phyloP scores from a whole-genome alignment of 2,113 vertebrate genomes.

The Bufo gargarizans region DNA sequence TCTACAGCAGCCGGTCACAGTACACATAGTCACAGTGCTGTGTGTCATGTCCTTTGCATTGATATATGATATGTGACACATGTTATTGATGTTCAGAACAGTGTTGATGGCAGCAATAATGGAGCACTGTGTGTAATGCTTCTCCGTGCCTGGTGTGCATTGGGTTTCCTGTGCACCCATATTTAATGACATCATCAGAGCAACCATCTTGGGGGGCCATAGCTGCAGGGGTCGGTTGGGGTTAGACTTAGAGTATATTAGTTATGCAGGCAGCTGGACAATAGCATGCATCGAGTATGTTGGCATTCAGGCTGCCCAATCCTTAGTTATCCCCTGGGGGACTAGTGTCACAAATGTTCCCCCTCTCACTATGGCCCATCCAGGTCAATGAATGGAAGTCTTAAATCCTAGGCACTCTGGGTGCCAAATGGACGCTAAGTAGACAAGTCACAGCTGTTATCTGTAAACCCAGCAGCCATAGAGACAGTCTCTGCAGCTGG shows the following conservation, averaged over 20 bases:
- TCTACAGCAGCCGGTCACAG: neutral
- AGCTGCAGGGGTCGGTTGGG: neutral
- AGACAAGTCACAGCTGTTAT: constrained; percentile 17
- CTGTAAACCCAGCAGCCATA: neutral
- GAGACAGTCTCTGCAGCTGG: neutral
- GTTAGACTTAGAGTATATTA: too few species aligned
- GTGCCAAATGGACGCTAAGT: constrained; percentile 6
- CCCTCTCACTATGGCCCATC: neutral
- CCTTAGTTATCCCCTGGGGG: neutral
- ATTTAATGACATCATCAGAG: constrained; percentile 2
- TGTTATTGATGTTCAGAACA: constrained; percentile 2
- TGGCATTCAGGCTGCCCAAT: neutral
- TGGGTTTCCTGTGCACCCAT: neutral
- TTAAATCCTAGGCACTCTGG: neutral
- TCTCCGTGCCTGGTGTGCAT: neutral
- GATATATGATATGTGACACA: constrained; percentile 32
- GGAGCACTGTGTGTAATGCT: neutral
- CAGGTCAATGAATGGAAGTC: neutral
- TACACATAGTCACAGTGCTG: neutral
- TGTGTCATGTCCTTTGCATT: neutral
- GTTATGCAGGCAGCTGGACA: neutral
- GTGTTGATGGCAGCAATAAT: neutral
- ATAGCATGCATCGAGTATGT: neutral
- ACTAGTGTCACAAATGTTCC: neutral
- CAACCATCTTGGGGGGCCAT: neutral